phyloP scores from a whole-genome alignment of 2,113 vertebrate species.

The Xiphophorus maculatus region DNA sequence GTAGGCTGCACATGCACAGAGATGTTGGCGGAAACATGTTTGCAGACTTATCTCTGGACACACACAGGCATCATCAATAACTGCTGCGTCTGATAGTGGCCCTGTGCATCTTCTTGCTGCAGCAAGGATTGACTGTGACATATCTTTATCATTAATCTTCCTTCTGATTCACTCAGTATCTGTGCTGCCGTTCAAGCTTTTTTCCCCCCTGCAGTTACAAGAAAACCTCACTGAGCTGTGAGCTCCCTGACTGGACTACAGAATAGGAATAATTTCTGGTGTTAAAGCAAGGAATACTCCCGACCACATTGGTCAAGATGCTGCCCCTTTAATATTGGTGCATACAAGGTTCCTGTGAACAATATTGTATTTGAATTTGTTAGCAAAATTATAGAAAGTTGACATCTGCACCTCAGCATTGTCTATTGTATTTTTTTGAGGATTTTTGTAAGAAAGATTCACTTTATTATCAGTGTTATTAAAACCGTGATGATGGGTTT shows the following conservation, averaged over 20 bases:
- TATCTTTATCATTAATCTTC: slow-evolving; percentile 50
- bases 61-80: slow-evolving; percentile 2
- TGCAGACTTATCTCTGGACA: slow-evolving; percentile 19
- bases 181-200: slow-evolving; percentile 31
- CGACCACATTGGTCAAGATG: neutral
- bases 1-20: slow-evolving; percentile 11
- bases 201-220: slow-evolving; percentile 4
- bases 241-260: neutral
- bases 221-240: slow-evolving; percentile 14
- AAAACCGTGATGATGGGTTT: slow-evolving; percentile 8
- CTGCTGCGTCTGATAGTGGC: slow-evolving; percentile 10
- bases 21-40: slow-evolving; percentile 8
- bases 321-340: neutral
- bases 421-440: neutral
- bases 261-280: slow-evolving; percentile 8
- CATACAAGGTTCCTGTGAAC: neutral
- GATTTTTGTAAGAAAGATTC: neutral
- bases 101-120: slow-evolving; percentile 35
- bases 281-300: slow-evolving; percentile 3
- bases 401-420: neutral
- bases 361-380: slow-evolving; percentile 12
- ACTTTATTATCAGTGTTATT: neutral
- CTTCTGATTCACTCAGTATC: slow-evolving; percentile 46
- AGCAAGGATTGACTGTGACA: slow-evolving; percentile 38
- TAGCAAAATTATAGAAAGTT: slow-evolving; percentile 4